A percentile compares a stretch with the other conserved stretches of the same genome.
Conservation (phyloP, 2,888 invertebrate genomes). For the Drosophila neonasuta region DNA sequence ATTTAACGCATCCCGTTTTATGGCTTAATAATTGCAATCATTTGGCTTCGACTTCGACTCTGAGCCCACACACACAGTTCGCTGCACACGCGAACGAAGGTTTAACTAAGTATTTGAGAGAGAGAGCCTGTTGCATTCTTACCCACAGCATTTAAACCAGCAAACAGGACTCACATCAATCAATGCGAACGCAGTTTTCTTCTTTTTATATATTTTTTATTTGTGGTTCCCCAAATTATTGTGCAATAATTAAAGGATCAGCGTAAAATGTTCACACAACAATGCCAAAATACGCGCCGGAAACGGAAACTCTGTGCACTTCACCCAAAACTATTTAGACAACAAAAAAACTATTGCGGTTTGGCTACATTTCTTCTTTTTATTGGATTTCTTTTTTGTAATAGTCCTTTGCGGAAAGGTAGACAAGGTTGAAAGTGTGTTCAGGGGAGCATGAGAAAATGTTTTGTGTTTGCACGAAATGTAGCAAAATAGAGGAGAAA, state of each 20-base stretch:
- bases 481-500: conserved; percentile 11
- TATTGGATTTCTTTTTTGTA: conserved; percentile 21
- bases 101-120: conserved; percentile 1
- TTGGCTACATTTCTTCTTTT: conserved; percentile 22
- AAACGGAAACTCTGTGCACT: conserved; percentile 72
- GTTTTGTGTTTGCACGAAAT: conserved; percentile 39
- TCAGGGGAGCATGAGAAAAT: conserved; percentile 65
- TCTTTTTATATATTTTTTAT: conserved; percentile 2
- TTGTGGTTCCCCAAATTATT: conserved; percentile 47
- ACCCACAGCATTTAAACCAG: conserved; percentile 19
- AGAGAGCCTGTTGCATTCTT: conserved; percentile 16
- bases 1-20: conserved; percentile 71
- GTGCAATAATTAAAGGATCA: conserved; percentile 76
- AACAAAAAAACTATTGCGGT: conserved; percentile 46
- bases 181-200: conserved; percentile 26
- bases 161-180: conserved; percentile 43
- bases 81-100: conserved; percentile 56
- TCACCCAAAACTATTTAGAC: conserved; percentile 33
- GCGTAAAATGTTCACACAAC: conserved; percentile 76
- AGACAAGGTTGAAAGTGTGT: conserved; percentile 11
- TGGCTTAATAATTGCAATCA: conserved; percentile 75
- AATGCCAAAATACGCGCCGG: conserved; percentile 71
- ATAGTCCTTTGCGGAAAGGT: conserved; percentile 14
- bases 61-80: conserved; percentile 49
- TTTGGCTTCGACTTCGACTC: conserved; percentile 41